Evolutionary conservation across 1,140 invertebrate species (phyloP), one percentile per base, ranked within the genome.

Genomic region (Coenobita brevimanus): DNA sequence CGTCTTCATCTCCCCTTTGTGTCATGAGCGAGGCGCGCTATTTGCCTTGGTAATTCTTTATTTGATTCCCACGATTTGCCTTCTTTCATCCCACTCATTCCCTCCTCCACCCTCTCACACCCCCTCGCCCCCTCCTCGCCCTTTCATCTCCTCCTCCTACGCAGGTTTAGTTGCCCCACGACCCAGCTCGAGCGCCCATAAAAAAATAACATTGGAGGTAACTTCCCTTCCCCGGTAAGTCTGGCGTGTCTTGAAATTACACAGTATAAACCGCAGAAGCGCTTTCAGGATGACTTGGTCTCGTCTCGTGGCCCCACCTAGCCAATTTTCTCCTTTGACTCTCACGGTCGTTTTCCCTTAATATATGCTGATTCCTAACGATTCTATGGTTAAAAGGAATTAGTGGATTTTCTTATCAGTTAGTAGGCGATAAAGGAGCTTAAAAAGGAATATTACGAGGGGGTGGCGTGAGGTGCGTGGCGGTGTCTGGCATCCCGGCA

Each of bases 221-320:
- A 82, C 80, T 82, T 82, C 80, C 80, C 80, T 82, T 82, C 71
- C 33, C 36, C 69, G 54, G 71, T 62, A 76, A 76, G 54, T 41
- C 82, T 78, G 36, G 82, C 80, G 80, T 82, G 80, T 82, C 80
- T 82, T 46, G 64, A 82, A 82, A 82, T 82, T 82, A 82, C 80
- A 82, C 80, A 82, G 80, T 71, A 82, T 82, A 82, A 82, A 82
- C 80, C 80, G 80, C 80, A 82, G 62, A 82, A 82, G 80, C 80
- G 80, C 80, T 54, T 82, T 82, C 80, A 71, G 64, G 67, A 82
- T 43, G 80, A 60, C 64, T 24, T 24, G 67, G n/a, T 82, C 80
- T 38, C 57, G 76, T 38, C 36, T 33, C 50, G 15, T 30, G 24
- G 30, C 24, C 78, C 50, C 76, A 46, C 76, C 21, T 50, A 50